phyloP scores from a whole-genome alignment of 35 echinoderm and acorn worm species.

The Apostichopus parvimensis region DNA sequence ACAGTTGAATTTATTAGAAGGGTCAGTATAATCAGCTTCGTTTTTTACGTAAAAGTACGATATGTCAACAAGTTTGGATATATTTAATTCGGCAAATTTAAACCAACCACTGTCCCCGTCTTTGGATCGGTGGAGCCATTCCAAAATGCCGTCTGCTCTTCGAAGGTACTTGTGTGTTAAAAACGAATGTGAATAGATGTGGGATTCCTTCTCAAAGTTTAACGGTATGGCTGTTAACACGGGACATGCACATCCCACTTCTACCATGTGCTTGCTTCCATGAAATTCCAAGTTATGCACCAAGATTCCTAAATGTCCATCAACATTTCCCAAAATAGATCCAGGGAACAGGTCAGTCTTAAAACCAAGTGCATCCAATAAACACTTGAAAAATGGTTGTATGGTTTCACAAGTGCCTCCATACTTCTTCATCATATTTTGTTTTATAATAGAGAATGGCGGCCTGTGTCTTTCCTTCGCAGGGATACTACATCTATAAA shows the following conservation, averaged over 20 bases:
- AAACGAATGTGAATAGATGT: background rate
- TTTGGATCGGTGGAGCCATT: background rate
- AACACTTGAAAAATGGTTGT: background rate
- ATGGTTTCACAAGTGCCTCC: background rate
- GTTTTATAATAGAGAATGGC: background rate
- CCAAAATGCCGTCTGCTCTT: slow-evolving; percentile 9
- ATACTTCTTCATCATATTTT: background rate
- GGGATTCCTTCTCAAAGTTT: background rate
- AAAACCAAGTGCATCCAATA: background rate
- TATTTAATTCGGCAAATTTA: background rate
- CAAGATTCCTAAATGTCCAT: background rate
- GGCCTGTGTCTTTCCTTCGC: background rate
- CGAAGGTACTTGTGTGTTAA: background rate
- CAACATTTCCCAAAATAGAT: background rate
- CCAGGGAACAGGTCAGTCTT: background rate
- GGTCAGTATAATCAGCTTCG: background rate
- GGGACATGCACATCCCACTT: background rate
- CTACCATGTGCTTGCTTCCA: background rate
- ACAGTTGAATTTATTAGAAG: background rate
- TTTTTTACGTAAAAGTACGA: background rate
- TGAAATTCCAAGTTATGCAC: background rate
- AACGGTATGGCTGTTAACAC: background rate
- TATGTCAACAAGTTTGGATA: background rate
- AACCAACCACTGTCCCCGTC: background rate
- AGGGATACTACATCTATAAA: background rate